A percentile compares a stretch with the other conserved stretches of the same genome.
Evolutionary conservation across 2,113 vertebrate species (phyloP).

Genomic region (Tiliqua scincoides): DNA sequence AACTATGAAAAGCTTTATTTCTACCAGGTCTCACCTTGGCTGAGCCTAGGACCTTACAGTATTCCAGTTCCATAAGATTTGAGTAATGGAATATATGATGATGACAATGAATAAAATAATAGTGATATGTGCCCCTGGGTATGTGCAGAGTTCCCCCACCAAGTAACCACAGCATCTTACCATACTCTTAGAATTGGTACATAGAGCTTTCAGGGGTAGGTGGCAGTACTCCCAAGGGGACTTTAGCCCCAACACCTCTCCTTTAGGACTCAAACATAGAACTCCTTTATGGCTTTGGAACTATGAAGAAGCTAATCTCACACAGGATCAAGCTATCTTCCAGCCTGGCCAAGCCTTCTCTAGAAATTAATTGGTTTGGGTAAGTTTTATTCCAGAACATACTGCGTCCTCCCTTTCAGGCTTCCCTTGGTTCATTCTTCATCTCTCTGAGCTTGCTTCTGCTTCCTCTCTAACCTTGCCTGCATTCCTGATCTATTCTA

Average conservation of each 20-base stretch:
- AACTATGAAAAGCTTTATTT: not conserved
- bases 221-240: not conserved
- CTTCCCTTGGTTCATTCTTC: not conserved
- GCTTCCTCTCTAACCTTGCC: not conserved
- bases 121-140: not conserved
- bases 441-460: not conserved
- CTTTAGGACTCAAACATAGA: not conserved
- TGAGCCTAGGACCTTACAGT: not conserved
- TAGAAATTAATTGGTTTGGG: not conserved
- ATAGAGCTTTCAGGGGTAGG: not conserved
- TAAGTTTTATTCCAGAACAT: not conserved
- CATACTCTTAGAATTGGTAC: not conserved
- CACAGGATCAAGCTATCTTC: not conserved
- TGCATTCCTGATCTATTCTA: not conserved
- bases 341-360: not conserved
- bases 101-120: not conserved
- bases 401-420: not conserved
- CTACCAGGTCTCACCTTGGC: not conserved
- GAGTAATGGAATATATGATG: not conserved
- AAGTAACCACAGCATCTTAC: not conserved
- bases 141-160: not conserved
- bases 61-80: not conserved
- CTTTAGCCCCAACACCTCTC: no score
- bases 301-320: not conserved
- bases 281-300: not conserved